Evolutionary conservation across 2,888 invertebrate species (phyloP).

Genomic region (Ophonus ardosiacus): DNA sequence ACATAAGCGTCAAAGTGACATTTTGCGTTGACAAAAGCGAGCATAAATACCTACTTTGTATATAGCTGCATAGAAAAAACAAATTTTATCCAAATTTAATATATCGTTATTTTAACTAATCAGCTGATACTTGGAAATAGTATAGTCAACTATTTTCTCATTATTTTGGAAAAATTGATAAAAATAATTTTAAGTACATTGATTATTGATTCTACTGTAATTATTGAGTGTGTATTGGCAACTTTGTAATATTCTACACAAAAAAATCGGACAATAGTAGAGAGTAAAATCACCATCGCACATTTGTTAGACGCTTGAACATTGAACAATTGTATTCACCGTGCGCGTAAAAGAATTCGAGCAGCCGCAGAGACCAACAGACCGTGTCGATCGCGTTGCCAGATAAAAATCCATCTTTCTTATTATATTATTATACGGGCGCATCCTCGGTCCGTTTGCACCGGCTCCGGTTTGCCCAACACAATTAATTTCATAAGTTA

Average conservation of each 20-base stretch:
- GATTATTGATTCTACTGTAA: too few relatives aligned
- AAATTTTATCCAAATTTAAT: too few relatives aligned
- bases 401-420: slow-evolving; percentile 62
- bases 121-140: too few relatives aligned
- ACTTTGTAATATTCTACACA: background rate
- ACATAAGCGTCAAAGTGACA: too few relatives aligned
- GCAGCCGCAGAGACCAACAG: slow-evolving; percentile 25
- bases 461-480: slow-evolving; percentile 55
- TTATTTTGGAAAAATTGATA: too few relatives aligned
- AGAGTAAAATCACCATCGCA: background rate
- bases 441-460: slow-evolving; percentile 62
- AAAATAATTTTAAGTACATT: too few relatives aligned
- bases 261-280: background rate
- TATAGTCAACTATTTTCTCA: too few relatives aligned
- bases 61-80: too few relatives aligned
- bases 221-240: too few relatives aligned
- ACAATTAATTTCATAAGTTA: slow-evolving; percentile 60
- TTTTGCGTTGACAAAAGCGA: too few relatives aligned
- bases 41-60: too few relatives aligned
- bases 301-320: background rate
- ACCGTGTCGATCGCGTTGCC: slow-evolving; percentile 48
- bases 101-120: too few relatives aligned
- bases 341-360: slow-evolving; percentile 46
- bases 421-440: slow-evolving; percentile 60
- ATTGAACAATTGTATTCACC: background rate